These are phyloP conservation scores for Passerina amoena DNA, from an alignment of 2,113 vertebrate species.

Conservation along the genomic window DNA sequence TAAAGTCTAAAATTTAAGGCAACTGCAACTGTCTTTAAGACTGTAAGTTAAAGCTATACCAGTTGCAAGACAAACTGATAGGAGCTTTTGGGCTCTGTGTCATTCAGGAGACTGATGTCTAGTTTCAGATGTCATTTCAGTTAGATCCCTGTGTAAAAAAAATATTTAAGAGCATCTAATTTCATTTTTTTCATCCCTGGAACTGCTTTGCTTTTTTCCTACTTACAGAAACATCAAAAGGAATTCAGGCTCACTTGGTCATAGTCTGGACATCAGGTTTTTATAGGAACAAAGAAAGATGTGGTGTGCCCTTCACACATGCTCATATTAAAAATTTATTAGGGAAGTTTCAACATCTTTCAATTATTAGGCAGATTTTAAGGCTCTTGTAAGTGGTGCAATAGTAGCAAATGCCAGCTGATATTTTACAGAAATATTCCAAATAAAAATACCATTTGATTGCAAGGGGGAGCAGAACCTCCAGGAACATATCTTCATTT, in stretches of 20 bases:
- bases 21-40: not conserved
- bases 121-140: not conserved
- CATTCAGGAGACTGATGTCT: not conserved
- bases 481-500: conserved; percentile 53
- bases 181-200: not conserved
- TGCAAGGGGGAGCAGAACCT: conserved; percentile 20
- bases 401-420: conserved; percentile 22
- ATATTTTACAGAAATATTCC: conserved; percentile 52
- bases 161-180: not conserved
- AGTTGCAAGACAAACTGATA: not conserved
- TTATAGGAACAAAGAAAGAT: conserved; percentile 21
- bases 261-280: not conserved
- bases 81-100: not conserved
- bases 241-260: not conserved
- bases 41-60: not conserved
- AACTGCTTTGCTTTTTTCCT: not conserved
- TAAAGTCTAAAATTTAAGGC: not conserved
- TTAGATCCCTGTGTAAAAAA: not conserved
- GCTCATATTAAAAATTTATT: conserved; percentile 46
- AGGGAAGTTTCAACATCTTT: conserved; percentile 41
- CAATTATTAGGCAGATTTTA: conserved; percentile 54
- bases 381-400: not conserved
- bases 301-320: conserved; percentile 4
- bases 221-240: not conserved
- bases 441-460: conserved; percentile 31